Evolutionary conservation across 2,888 invertebrate species (phyloP), one percentile per base, ranked within the genome.

Genomic region (Drosophila paramelanica): DNA sequence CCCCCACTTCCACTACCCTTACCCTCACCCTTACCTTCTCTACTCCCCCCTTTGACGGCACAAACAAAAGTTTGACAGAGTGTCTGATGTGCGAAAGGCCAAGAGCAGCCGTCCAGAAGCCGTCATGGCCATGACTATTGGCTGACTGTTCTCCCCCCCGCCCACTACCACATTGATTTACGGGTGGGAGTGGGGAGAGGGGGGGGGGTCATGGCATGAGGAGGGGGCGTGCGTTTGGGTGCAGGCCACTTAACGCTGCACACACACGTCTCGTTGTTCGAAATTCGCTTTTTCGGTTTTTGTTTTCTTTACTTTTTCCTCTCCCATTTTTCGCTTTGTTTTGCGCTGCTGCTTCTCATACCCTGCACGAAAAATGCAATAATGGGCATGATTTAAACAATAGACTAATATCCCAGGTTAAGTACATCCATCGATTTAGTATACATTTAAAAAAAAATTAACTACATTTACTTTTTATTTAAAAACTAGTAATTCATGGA

Each of bases 61-160:
- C 71, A 77, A 82, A 88, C 89, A 88, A 88, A 88, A 84, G 89
- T 84, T 88, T 84, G 83, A 88, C 88, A 77, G 89, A 86, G 83
- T 83, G 89, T 81, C 76, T 81, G 79, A 80, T 73, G 76, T 84
- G 87, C 74, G 89, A 84, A 86, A 88, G 83, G 83, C 89, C 83
- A 84, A 79, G 87, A 84, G 83, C 83, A 88, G 73, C 53, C 61
- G 67, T 66, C 66, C 70, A 61, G 66, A 67, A 75, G 78, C 78
- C 78, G 67, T 75, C 75, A 77, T 64, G 75, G 50, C 56, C 75
- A 77, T 77, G 71, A 55, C 65, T 56, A 45, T 60, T 58, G 13
- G 41, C 41, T 8, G 17, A 13, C 52, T 33, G 33, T 13, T 5
- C 31, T 20, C 7, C 20, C 17, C 17, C 25, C 10, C 17, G 38